Evolutionary conservation across 2,888 invertebrate genomes (phyloP), one percentile per base, ranked within the genome.

Genomic region (Stegophylla sp.): DNA sequence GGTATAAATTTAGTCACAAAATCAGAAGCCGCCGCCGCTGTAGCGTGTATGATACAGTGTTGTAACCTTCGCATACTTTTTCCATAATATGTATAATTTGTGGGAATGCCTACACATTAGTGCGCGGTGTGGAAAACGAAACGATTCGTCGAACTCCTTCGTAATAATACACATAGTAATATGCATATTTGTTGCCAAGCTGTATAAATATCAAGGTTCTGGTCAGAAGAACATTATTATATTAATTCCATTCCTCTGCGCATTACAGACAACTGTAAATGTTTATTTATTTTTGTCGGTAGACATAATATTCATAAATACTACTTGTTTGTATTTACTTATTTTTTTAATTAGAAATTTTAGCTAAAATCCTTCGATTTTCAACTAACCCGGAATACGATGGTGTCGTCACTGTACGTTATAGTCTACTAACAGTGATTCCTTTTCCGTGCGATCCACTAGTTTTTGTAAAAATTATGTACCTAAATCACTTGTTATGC

Each of bases 61-160:
- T 26, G 26, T 61, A 73, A 61, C 73, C 61, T 73, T 73, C 73
- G 45, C 17, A 61, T 61, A 73, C 26, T 73, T 73, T 45, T 45
- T 20, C 45, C 7, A 34, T 20, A 17, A 0, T 26, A 26, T 45
- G n/a, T 45, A 26, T 43, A 61, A 61, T 45, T 61, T n/a, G 45
- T 61, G 26, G 23, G 59, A n/a, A 53, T 45, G 12, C 20, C 20
- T n/a, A 59, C 23, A 48, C 34, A 53, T 15, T 26, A 28, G n/a
- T 59, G 20, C 1, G 13, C 13, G 45, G 20, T n/a, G n/a, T 10
- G 5, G 13, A 73, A 45, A 59, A 26, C 28, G 13, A 43, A 43
- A 73, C 26, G 51, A 53, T 69, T 12, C 45, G 23, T 15, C 41
- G 41, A 2, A 17, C n/a, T 51, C 13, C n/a, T 51, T 51, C 48